Evolutionary conservation across 2,797 vertebrate species (phyloP).

Genomic region (Botia almorhae): DNA sequence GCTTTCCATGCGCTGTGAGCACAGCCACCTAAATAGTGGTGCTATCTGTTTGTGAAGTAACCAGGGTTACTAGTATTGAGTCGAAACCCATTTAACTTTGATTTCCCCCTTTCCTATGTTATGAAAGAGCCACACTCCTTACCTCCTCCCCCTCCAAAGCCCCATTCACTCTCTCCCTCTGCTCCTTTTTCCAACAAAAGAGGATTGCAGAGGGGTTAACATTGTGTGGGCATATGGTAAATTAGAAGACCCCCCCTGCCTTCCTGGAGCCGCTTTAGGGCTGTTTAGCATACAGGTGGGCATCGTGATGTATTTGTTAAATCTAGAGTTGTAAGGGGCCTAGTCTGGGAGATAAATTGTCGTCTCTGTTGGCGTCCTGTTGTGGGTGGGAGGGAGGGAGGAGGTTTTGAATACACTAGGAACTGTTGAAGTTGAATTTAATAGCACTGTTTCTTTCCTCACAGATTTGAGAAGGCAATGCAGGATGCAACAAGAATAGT

Average conservation of each 20-base stretch:
- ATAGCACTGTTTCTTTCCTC: constrained; percentile 16
- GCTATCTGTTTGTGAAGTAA: constrained; percentile 43
- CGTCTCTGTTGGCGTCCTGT: constrained; percentile 9
- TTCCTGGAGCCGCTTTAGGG: not conserved
- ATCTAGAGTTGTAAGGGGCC: constrained; percentile 30
- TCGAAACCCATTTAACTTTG: constrained; percentile 61
- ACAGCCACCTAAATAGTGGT: constrained; percentile 58
- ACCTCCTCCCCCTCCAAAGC: constrained; percentile 48
- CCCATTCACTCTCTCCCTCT: constrained; percentile 46
- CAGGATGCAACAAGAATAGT: constrained; percentile 69
- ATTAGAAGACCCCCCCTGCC: constrained; percentile 59
- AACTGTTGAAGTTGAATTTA: constrained; percentile 11
- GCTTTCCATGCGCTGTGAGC: constrained; percentile 49
- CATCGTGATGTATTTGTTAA: constrained; percentile 48
- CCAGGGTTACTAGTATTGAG: constrained; percentile 55
- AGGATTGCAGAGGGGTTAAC: constrained; percentile 63
- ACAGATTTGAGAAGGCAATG: constrained; percentile 82
- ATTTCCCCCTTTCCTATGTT: constrained; percentile 51
- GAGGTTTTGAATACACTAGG: constrained; percentile 15
- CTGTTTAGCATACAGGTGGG: constrained; percentile 91
- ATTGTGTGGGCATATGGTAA: constrained; percentile 77
- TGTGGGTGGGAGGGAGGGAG: not conserved
- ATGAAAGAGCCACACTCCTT: constrained; percentile 75
- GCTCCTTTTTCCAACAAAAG: constrained; percentile 69
- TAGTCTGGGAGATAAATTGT: constrained; percentile 10